Conservation (phyloP, 2,797 vertebrate genomes). For the Sardinella longiceps region DNA sequence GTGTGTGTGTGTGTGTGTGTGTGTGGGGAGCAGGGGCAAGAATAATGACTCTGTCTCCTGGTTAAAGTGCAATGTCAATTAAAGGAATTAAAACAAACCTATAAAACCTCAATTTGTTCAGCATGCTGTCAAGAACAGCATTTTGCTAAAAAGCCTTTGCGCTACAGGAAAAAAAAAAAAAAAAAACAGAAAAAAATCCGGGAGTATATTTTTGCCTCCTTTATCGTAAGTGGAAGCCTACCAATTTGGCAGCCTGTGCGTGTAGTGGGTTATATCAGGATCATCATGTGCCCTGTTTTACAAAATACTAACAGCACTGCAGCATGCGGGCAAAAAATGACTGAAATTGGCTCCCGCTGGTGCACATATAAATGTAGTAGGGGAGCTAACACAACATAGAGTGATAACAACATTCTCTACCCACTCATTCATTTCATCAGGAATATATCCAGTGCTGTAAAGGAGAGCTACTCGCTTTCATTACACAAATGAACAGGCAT, state of each 20-base stretch:
- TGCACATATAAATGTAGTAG: background rate
- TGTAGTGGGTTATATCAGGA: background rate
- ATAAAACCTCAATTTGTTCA: conserved; percentile 63
- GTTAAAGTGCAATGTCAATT: conserved; percentile 67
- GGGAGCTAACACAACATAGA: background rate
- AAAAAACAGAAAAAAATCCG: background rate
- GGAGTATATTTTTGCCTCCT: background rate
- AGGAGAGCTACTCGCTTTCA: background rate
- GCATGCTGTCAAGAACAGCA: conserved; percentile 41
- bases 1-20: background rate
- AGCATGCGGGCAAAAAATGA: background rate
- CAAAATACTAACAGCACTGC: background rate
- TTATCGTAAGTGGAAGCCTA: background rate
- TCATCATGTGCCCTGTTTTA: background rate
- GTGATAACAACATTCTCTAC: background rate
- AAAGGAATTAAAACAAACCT: conserved; percentile 64
- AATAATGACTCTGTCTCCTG: conserved; percentile 37
- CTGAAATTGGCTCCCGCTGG: background rate
- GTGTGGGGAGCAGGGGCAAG: background rate
- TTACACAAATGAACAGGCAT: background rate
- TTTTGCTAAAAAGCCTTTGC: background rate
- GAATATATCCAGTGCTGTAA: background rate
- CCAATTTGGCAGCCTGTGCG: background rate
- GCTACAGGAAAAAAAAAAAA: too few relatives aligned
- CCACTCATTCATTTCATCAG: background rate